These are phyloP conservation scores for Pycnonotus jocosus DNA, from an alignment of 2,113 vertebrate genomes.

Conservation along the genomic window DNA sequence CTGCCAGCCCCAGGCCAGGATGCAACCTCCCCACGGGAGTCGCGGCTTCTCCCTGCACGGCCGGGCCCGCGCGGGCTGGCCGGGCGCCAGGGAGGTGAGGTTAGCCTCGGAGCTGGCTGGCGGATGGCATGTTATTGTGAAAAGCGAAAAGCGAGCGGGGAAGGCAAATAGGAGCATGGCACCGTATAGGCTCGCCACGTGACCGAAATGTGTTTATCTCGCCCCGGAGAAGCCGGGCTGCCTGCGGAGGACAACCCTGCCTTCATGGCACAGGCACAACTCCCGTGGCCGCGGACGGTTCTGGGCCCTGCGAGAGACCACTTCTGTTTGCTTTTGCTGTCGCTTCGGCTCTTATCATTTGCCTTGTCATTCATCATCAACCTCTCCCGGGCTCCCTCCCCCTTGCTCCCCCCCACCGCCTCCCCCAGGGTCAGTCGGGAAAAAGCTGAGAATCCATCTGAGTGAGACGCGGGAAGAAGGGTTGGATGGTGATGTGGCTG, in stretches of 20 bases:
- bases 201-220: constrained; percentile 57
- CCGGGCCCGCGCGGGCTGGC: background rate
- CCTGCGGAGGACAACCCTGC: background rate
- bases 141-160: background rate
- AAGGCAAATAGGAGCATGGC: constrained; percentile 11
- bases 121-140: background rate
- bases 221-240: constrained; percentile 16
- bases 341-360: constrained; percentile 44
- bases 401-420: background rate
- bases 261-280: background rate
- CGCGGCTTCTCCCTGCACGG: background rate
- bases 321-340: constrained; percentile 46
- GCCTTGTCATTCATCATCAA: constrained; percentile 34
- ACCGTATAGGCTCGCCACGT: constrained; percentile 45
- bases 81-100: background rate
- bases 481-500: background rate
- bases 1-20: background rate
- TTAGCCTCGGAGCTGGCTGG: background rate
- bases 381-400: background rate
- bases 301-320: background rate
- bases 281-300: background rate
- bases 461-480: constrained; percentile 3
- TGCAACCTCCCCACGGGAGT: background rate
- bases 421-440: background rate
- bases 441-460: constrained; percentile 2